Evolutionary conservation across 2,888 invertebrate genomes (phyloP).

Genomic region (Agrochola lychnidis): DNA sequence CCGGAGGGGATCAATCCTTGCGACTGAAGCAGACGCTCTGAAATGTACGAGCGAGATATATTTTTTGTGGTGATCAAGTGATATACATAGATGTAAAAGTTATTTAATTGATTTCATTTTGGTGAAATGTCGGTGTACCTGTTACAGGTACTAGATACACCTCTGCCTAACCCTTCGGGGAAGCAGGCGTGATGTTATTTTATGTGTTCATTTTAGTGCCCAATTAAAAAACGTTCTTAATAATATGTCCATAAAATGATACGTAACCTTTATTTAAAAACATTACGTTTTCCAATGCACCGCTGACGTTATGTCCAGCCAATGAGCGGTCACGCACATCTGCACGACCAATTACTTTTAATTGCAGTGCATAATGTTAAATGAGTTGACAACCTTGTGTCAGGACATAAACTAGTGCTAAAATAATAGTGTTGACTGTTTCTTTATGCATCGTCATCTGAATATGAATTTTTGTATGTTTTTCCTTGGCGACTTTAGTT

Average conservation of each 20-base stretch:
- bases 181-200: neutral
- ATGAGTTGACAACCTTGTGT: conserved; percentile 17
- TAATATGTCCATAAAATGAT: neutral
- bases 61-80: neutral
- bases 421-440: conserved; percentile 11
- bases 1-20: neutral
- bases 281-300: neutral
- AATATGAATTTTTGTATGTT: neutral
- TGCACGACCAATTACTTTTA: conserved; percentile 15
- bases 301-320: neutral
- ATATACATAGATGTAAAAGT: neutral
- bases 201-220: neutral
- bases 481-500: neutral
- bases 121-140: neutral
- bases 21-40: neutral
- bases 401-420: conserved; percentile 25
- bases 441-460: neutral
- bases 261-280: neutral
- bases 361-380: conserved; percentile 18
- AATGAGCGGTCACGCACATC: conserved; percentile 13
- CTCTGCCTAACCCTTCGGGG: too few species aligned
- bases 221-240: too few species aligned
- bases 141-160: neutral
- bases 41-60: neutral
- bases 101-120: neutral